Base-by-base conservation (phyloP, 2,888 invertebrate genomes). In the Parnassius glacialis region DNA sequence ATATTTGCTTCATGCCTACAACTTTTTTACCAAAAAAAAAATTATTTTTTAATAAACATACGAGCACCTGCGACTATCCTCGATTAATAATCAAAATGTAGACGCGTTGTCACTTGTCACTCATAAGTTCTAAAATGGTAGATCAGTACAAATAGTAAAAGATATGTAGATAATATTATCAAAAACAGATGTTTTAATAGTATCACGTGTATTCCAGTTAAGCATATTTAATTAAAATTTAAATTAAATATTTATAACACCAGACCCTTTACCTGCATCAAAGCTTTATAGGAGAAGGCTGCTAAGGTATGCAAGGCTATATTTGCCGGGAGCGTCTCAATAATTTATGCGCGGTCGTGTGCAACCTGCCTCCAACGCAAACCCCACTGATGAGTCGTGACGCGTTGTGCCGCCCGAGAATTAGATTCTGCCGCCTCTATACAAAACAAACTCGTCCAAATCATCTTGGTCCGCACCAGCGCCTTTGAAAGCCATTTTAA, bases 311-410 rank as follows among this genome's bases (percentile, higher is more conserved):
- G 50, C 42, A 56, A 60, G 64, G 63, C 57, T 50, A 57, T 55
- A 56, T 48, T 56, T 51, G 59, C 56, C 59, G 59, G 59, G 57
- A 58, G 64, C 64, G 57, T 57, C 50, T 54, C 48, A 16, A 77
- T 85, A 86, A 85, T 86, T 84, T 85, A 87, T 87, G 83, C 85
- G 73, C 72, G 75, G 74, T 85, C 86, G 87, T 86, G 85, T 80
- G 72, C 72, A 77, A 74, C 79, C 71, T 74, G 73, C 75, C 68
- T 74, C 75, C 71, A 70, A 65, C 70, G 68, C 48, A 48, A 68
- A 59, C 65, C 59, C 57, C 66, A 59, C 65, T 69, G 73, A 74
- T 74, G 73, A 71, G 67, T 83, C 86, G 86, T 87, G 87, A 85
- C 83, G 76, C 67, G 73, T 67, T 68, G 74, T 69, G 75, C 75